Conservation (phyloP, 2,113 vertebrate genomes). For the Leptobrachium leishanense region DNA sequence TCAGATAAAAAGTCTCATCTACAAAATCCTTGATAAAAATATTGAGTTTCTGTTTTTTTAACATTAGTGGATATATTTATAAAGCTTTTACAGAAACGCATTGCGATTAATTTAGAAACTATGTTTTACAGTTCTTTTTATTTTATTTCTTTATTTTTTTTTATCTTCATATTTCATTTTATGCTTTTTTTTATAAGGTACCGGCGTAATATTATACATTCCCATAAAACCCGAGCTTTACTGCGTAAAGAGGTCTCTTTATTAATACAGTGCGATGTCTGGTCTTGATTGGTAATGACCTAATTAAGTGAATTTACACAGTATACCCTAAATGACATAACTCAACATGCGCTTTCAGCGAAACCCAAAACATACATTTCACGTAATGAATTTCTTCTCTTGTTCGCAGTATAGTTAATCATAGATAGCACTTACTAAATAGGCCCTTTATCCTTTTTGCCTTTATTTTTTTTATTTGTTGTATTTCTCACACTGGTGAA, state of each 20-base stretch:
- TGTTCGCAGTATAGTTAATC: neutral
- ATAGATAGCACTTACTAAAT: neutral
- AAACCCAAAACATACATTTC: neutral
- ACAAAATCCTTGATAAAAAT: no score
- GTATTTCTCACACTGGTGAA: neutral
- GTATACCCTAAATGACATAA: neutral
- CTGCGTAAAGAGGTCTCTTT: neutral
- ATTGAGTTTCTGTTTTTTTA: no score
- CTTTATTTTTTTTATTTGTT: neutral
- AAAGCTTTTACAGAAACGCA: no score
- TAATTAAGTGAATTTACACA: conserved; percentile 2
- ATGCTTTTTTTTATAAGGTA: no score
- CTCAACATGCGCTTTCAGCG: neutral
- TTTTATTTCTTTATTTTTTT: no score
- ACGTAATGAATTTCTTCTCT: conserved; percentile 1
- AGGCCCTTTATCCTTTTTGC: neutral
- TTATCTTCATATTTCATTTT: no score
- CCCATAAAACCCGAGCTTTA: no score
- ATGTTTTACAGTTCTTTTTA: no score
- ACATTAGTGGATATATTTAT: no score
- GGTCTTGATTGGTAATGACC: neutral
- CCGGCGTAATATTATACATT: no score
- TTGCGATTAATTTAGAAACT: no score
- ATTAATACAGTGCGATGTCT: neutral
- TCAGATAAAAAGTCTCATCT: neutral